Conservation (phyloP, 1,140 invertebrate genomes). For the Berghia stephanieae region DNA sequence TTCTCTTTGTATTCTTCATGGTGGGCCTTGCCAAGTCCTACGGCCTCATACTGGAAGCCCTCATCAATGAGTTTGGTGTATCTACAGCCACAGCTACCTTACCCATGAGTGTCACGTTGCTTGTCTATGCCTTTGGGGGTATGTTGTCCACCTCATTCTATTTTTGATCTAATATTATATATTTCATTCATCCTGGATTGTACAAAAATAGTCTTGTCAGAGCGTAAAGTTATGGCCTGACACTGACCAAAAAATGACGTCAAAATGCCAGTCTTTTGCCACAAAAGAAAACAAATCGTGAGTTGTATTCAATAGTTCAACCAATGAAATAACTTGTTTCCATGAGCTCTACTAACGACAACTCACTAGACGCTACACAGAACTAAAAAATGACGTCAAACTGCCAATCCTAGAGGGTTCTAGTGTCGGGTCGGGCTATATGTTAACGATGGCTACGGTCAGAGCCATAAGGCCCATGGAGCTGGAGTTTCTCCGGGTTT, state of each 20-base stretch:
- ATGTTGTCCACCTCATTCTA: slow-evolving; percentile 9
- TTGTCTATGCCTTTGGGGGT: slow-evolving; percentile 48
- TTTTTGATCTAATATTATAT: background rate
- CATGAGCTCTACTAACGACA: no score
- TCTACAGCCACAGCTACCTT: slow-evolving; percentile 42
- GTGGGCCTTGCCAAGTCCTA: slow-evolving; percentile 50
- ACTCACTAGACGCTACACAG: no score
- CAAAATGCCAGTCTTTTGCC: background rate
- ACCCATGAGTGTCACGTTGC: slow-evolving; percentile 39
- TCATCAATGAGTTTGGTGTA: slow-evolving; percentile 41
- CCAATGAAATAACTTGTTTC: background rate
- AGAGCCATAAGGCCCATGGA: no score
- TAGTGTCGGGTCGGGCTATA: no score
- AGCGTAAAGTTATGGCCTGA: background rate
- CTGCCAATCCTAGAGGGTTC: no score
- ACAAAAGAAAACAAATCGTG: background rate
- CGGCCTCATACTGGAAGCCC: slow-evolving; percentile 44
- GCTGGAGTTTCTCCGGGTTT: no score
- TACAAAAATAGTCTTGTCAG: background rate
- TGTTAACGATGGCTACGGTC: no score
- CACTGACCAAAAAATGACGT: background rate
- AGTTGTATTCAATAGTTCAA: background rate
- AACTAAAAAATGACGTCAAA: no score
- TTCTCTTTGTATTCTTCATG: slow-evolving; percentile 48
- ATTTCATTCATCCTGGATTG: background rate